Base-by-base conservation (phyloP, 2,888 invertebrate genomes). In the Parasteatoda lunata region DNA sequence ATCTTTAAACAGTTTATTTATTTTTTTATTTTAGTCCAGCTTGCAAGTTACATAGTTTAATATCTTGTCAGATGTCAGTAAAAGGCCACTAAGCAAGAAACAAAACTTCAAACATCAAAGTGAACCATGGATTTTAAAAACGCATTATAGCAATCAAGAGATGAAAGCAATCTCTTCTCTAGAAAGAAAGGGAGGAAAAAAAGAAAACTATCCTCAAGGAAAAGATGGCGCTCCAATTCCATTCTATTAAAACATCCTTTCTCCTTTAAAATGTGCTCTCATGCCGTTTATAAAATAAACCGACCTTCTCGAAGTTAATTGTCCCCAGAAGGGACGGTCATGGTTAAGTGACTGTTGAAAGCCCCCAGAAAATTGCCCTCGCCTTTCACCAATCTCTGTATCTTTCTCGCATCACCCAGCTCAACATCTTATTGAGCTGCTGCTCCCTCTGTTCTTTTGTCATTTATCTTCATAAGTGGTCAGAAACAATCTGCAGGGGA, bases 401-500 rank as follows among this genome's bases (percentile, higher is more conserved):
- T 77, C 73, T 79, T 71, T 73, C 75, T 77, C 47, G 30, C 80
- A 75, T 75, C 81, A 77, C 76, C 11, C 85, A 75, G 70, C 78
- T 75, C 64, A 79, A 79, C 79, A 85, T 85, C 76, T 80, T 79
- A 80, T 80, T 85, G 84, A 79, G 71, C 59, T 54, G 15, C 54
- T 69, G 51, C 52, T 69, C 77, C 64, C 84, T 51, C 66, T 13
- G 48, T 73, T 47, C 77, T 49, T 52, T 51, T 3, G 11, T 71
- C 81, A 86, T 86, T 77, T 66, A 86, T 86, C 86, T 86, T 86
- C 86, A 86, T 86, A 77, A 86, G 86, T 81, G 81, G 86, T 81
- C 86, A 81, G 80, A 72, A 81, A 77, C 81, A 81, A 77, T 81
- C 86, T 71, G 80, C 77, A 72, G 64, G 45, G 65, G 45, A 64